A percentile compares a stretch with the other conserved stretches of the same genome.
These are phyloP conservation scores for Oxyura jamaicensis DNA, from an alignment of 2,113 vertebrate genomes.

Conservation along the genomic window DNA sequence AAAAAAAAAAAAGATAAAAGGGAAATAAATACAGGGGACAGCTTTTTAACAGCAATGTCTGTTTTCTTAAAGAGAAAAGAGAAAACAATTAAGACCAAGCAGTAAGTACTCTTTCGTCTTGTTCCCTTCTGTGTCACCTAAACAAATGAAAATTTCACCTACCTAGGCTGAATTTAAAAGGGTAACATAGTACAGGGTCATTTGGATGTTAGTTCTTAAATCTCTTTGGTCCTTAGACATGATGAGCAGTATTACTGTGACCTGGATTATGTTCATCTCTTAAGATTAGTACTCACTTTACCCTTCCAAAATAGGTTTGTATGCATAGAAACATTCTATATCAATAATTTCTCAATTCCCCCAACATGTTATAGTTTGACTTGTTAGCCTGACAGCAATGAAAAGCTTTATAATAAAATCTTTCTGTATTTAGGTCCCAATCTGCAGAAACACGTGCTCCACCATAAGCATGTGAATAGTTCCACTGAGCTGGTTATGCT, in stretches of 20 bases:
- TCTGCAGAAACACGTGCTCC: background rate
- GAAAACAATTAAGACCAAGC: background rate
- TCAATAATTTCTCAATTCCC: background rate
- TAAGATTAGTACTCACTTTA: background rate
- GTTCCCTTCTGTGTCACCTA: background rate
- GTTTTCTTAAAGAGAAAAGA: background rate
- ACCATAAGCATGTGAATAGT: background rate
- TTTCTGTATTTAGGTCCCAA: background rate
- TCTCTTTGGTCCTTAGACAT: background rate
- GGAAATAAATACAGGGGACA: background rate
- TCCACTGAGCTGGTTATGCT: background rate
- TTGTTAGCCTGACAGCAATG: background rate
- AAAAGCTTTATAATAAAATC: constrained; percentile 17
- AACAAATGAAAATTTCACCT: background rate
- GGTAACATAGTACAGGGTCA: background rate
- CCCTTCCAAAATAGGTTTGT: background rate
- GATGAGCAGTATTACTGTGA: background rate
- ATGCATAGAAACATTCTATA: background rate
- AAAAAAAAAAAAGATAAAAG: background rate
- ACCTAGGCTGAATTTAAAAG: background rate
- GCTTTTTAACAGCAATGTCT: background rate
- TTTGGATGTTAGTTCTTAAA: background rate
- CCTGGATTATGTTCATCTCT: background rate
- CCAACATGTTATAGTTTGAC: background rate
- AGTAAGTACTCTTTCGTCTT: background rate